Conservation (phyloP, 2,797 vertebrate species). For the Phylloscopus collybita region DNA sequence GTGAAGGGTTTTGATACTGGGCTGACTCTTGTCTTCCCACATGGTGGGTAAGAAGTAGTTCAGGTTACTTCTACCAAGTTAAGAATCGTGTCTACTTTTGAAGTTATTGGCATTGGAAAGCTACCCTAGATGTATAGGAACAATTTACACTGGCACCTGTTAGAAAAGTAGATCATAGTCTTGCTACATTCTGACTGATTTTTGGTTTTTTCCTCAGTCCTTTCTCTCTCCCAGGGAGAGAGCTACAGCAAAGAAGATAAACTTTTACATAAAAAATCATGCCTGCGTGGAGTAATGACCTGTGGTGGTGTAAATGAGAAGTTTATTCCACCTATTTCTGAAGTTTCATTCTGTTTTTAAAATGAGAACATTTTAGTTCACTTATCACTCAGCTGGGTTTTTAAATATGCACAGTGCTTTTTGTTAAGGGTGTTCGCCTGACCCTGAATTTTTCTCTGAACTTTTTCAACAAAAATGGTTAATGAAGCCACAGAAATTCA, state of each 20-base stretch:
- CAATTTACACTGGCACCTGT: not conserved
- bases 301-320: not conserved
- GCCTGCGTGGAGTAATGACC: not conserved
- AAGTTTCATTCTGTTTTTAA: not conserved
- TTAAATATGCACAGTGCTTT: not conserved
- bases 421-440: not conserved
- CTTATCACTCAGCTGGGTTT: not conserved
- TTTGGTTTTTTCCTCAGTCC: not conserved
- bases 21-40: not conserved
- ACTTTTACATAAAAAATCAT: not conserved
- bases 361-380: not conserved
- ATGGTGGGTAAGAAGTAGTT: not conserved
- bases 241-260: not conserved
- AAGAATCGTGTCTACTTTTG: not conserved
- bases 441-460: not conserved
- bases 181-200: not conserved
- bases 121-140: not conserved
- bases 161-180: not conserved
- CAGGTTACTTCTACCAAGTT: not conserved
- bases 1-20: not conserved
- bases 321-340: not conserved
- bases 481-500: not conserved
- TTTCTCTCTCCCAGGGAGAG: not conserved
- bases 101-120: not conserved
- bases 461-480: not conserved